phyloP scores from a whole-genome alignment of 1,140 invertebrate species.

The Acromyrmex charruanus region DNA sequence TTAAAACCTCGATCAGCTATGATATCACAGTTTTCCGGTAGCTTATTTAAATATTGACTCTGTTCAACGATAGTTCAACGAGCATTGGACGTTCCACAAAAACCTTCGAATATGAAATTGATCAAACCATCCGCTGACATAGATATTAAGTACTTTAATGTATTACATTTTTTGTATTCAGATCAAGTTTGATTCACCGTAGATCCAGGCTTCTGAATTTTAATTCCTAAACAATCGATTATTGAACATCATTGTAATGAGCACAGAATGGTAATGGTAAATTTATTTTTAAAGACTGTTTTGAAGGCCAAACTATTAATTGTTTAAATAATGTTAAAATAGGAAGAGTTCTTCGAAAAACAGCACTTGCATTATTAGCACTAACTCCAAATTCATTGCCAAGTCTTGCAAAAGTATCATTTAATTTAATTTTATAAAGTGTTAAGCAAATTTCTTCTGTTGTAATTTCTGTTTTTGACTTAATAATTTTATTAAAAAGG shows the following conservation, averaged over 20 bases:
- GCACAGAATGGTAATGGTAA: background rate
- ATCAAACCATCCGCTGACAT: background rate
- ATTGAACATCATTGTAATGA: background rate
- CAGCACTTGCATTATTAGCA: background rate
- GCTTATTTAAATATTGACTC: background rate
- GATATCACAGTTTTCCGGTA: background rate
- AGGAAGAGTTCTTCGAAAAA: background rate
- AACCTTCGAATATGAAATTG: background rate
- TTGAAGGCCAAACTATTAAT: slow-evolving; percentile 5
- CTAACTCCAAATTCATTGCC: background rate
- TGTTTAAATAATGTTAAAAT: slow-evolving; percentile 6
- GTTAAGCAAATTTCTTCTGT: background rate
- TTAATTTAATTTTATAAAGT: background rate
- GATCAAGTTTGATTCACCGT: background rate
- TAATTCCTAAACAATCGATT: background rate
- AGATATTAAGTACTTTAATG: slow-evolving; percentile 4
- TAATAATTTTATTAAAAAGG: background rate
- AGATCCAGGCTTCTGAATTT: background rate
- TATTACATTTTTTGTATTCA: slow-evolving; percentile 29
- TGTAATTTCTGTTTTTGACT: background rate
- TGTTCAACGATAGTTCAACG: background rate
- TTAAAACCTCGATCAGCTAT: slow-evolving; percentile 2
- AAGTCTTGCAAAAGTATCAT: background rate
- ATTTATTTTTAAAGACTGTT: background rate
- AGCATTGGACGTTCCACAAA: background rate